Base-by-base conservation (phyloP, 2,797 vertebrate species). In the Agapornis canus region DNA sequence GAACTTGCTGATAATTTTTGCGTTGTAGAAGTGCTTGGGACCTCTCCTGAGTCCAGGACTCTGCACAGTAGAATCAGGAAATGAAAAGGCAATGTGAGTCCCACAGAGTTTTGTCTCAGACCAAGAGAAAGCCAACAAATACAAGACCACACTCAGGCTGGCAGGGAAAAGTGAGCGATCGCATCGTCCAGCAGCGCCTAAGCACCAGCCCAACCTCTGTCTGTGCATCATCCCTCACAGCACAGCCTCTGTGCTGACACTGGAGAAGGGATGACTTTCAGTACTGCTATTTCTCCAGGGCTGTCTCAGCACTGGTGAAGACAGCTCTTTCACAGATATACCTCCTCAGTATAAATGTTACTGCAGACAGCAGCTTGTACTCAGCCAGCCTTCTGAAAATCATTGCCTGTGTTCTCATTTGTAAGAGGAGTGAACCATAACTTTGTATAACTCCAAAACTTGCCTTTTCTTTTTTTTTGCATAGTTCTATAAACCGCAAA, bases 401-500 rank as follows among this genome's bases (percentile, higher is more conserved):
- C 35, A 10, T 18, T 68, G 47, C 29, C 29, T 35, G 3, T 47
- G 17, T 79, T 87, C 47, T 81, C 57, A n/a, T 76, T 79, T 90
- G 42, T 68, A 40, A 68, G 49, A 82, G 14, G n/a, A 47, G 13
- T 32, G 56, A 94, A 21, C 16, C 48, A 2, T 42, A 80, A 77
- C 54, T 80, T 43, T 29, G 42, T 79, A 2, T 43, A 32, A 72
- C 29, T 70, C n/a, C 37, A 80, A 29, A 94, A 89, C 52, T 88
- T 77, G 39, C 4, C 15, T 16, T 72, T 29, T 78, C 64, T 60
- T 75, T 39, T 42, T 18, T 42, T 43, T 19, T 19, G 9, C 12
- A 16, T 73, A 32, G 56, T 93, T 90, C 79, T 61, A 75, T 96
- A 95, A 95, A 91, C 59, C 71, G 57, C 63, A 81, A 94, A 73